Evolutionary conservation across 2,888 invertebrate species (phyloP).

Genomic region (Eupeodes luniger): DNA sequence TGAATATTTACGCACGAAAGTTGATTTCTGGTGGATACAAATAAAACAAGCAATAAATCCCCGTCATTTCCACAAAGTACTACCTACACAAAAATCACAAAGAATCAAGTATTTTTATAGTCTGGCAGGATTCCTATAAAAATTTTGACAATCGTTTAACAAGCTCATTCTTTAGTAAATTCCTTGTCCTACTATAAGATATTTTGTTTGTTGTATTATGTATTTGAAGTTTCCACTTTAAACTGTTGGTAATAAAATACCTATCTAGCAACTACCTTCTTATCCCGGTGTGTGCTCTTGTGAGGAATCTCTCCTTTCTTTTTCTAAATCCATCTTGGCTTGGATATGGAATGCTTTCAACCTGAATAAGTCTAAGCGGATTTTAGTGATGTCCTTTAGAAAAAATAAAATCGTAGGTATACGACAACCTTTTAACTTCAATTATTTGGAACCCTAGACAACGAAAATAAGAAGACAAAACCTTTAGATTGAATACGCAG

Average conservation of each 20-base stretch:
- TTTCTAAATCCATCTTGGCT: not conserved
- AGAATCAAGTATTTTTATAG: not conserved
- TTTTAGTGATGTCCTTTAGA: constrained; percentile 24
- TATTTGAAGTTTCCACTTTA: constrained; percentile 9
- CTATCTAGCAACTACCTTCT: not conserved
- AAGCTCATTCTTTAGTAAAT: constrained; percentile 30
- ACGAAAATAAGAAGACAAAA: not conserved
- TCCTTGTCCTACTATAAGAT: not conserved
- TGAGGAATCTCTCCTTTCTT: not conserved
- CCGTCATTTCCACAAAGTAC: not conserved
- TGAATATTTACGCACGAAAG: not conserved
- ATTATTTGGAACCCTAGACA: constrained; percentile 57
- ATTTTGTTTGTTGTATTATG: not conserved
- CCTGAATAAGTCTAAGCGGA: constrained; percentile 35
- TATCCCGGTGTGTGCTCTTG: not conserved
- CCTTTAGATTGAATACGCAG: not conserved
- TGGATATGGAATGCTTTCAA: constrained; percentile 15
- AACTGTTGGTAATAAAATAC: constrained; percentile 6
- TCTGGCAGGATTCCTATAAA: constrained; percentile 4
- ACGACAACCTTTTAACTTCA: constrained; percentile 44
- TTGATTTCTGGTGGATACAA: no score
- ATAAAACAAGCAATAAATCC: not conserved
- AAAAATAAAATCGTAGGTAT: not conserved
- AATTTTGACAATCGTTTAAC: constrained; percentile 25
- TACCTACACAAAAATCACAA: not conserved